A percentile compares a stretch with the other conserved stretches of the same genome.
Conservation (phyloP, 1,140 invertebrate genomes). For the Drosophila asahinai region DNA sequence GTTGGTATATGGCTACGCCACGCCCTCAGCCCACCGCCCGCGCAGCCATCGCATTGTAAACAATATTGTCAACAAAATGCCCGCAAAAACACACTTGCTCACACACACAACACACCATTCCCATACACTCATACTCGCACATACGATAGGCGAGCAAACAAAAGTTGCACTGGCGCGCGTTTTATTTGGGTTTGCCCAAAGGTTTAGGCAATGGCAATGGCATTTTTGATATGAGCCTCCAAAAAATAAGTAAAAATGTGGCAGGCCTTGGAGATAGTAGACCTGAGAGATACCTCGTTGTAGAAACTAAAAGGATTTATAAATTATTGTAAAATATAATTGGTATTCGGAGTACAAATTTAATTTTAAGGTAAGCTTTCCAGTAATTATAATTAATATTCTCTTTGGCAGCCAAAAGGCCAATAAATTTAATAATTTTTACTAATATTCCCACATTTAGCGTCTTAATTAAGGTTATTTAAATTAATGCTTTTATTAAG, state of each 20-base stretch:
- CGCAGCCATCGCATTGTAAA: slow-evolving; percentile 33
- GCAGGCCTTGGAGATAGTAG: too few relatives aligned
- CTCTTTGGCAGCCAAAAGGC: not conserved
- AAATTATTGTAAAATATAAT: too few relatives aligned
- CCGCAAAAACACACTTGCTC: slow-evolving; percentile 18
- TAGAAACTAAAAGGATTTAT: not conserved
- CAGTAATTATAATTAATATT: too few relatives aligned
- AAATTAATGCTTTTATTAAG: not conserved
- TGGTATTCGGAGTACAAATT: too few relatives aligned
- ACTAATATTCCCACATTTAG: not conserved
- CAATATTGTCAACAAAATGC: slow-evolving; percentile 63
- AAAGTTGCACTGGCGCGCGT: slow-evolving; percentile 33
- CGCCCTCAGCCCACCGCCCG: not conserved
- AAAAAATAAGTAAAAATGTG: slow-evolving; percentile 11
- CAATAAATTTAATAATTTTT: not conserved
- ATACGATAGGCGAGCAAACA: slow-evolving; percentile 54
- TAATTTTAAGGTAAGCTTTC: too few relatives aligned
- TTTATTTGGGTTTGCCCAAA: slow-evolving; percentile 72
- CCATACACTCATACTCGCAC: not conserved
- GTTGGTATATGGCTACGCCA: slow-evolving; percentile 15
- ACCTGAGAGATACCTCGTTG: slow-evolving; percentile 4
- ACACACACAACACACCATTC: slow-evolving; percentile 9
- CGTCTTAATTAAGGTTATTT: not conserved
- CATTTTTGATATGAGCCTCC: slow-evolving; percentile 62
- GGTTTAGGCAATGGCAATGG: slow-evolving; percentile 55